A percentile compares a stretch with the other conserved stretches of the same genome.
Conservation (phyloP, 2,797 vertebrate genomes). For the Dermochelys coriacea region DNA sequence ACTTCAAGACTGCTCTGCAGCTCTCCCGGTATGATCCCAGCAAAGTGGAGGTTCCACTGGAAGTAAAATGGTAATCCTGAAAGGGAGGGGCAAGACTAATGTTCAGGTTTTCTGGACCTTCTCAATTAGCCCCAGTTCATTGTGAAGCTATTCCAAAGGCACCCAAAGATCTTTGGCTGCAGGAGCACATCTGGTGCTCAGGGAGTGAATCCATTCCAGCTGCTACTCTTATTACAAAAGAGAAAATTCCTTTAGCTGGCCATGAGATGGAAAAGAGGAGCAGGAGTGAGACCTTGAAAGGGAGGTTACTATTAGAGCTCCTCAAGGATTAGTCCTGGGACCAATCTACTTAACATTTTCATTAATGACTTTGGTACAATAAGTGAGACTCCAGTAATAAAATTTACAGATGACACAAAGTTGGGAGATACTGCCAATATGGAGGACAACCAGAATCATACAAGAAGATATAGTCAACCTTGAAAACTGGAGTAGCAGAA, state of each 20-base stretch:
- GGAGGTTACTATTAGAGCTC: no score
- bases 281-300: background rate
- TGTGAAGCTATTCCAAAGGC: background rate
- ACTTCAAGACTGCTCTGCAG: background rate
- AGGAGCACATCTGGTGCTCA: background rate
- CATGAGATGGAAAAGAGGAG: background rate
- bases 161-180: background rate
- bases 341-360: no score
- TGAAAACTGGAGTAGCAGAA: no score
- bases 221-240: background rate
- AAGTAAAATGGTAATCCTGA: background rate
- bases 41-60: background rate
- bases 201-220: background rate
- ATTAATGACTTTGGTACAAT: no score
- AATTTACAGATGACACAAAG: no score
- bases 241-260: background rate
- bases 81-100: background rate
- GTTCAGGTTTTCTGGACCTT: background rate
- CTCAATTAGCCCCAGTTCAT: background rate
- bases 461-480: no score
- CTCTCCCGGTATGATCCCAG: background rate
- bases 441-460: no score
- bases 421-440: no score
- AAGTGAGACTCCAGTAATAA: no score
- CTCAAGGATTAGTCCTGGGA: no score